Percentiles rank a stretch among this genome's conserved stretches.
Evolutionary conservation across 2,113 vertebrate species (phyloP).

Genomic region (Centropristis striata): DNA sequence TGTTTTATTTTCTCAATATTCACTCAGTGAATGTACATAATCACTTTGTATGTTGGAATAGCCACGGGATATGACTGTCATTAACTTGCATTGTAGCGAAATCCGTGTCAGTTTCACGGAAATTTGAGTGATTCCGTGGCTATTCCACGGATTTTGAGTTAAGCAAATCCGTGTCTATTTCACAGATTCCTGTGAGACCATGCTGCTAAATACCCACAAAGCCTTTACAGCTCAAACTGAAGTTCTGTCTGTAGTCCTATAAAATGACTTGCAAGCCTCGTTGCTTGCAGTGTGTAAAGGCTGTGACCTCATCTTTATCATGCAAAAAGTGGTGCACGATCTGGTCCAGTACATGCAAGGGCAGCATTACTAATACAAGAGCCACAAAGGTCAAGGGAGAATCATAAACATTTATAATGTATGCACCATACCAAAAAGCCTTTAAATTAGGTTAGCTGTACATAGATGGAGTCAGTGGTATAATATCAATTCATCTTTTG

Average conservation of each 20-base stretch:
- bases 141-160: too few relatives aligned
- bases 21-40: too few relatives aligned
- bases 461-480: neutral
- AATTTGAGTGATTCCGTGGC: too few relatives aligned
- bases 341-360: constrained; percentile 55
- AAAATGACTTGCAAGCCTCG: constrained; percentile 59
- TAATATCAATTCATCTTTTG: constrained; percentile 5
- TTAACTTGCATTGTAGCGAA: too few relatives aligned
- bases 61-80: too few relatives aligned
- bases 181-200: too few relatives aligned
- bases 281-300: constrained; percentile 67
- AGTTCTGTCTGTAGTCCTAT: neutral
- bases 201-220: too few relatives aligned
- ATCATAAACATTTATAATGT: constrained; percentile 45
- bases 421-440: constrained; percentile 26
- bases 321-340: constrained; percentile 52
- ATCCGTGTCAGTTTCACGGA: too few relatives aligned
- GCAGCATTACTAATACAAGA: constrained; percentile 54
- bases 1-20: too few relatives aligned
- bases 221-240: too few relatives aligned
- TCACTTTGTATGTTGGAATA: too few relatives aligned
- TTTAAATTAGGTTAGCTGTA: constrained; percentile 5
- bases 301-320: constrained; percentile 67
- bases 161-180: too few relatives aligned
- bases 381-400: constrained; percentile 73